Conservation (phyloP, 2,113 vertebrate genomes). For the Malurus alboscapulatus region DNA sequence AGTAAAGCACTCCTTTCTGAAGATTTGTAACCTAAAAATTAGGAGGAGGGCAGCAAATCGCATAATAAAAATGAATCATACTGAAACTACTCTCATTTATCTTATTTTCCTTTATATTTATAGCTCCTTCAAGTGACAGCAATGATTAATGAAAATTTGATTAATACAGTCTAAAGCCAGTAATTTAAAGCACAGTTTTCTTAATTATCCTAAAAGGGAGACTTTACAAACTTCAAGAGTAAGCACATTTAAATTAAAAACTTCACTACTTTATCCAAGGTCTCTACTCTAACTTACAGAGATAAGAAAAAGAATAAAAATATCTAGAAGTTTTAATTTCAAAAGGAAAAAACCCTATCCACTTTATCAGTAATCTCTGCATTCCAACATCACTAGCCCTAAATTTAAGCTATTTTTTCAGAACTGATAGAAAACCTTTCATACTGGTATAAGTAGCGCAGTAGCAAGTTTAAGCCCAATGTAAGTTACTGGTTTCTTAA, state of each 20-base stretch:
- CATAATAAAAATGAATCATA: background rate
- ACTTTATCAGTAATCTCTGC: background rate
- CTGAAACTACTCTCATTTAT: background rate
- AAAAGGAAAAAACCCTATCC: background rate
- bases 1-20: constrained; percentile 24
- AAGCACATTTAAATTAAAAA: background rate
- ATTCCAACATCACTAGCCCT: background rate
- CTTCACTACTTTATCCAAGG: background rate
- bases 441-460: background rate
- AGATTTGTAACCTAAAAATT: constrained; percentile 64
- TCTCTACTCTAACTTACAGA: background rate
- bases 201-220: background rate
- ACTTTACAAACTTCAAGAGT: background rate
- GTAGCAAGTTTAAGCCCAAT: background rate
- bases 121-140: background rate
- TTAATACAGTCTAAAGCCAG: background rate
- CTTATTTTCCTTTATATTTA: background rate
- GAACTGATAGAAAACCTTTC: background rate
- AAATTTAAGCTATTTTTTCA: background rate
- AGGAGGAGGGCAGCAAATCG: constrained; percentile 11
- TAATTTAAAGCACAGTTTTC: background rate
- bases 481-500: background rate
- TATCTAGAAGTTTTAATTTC: background rate
- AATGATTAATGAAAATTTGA: constrained; percentile 10
- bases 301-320: constrained; percentile 3